These are phyloP conservation scores for Drosophila tanythrix DNA, from an alignment of 2,888 invertebrate species.

Conservation along the genomic window DNA sequence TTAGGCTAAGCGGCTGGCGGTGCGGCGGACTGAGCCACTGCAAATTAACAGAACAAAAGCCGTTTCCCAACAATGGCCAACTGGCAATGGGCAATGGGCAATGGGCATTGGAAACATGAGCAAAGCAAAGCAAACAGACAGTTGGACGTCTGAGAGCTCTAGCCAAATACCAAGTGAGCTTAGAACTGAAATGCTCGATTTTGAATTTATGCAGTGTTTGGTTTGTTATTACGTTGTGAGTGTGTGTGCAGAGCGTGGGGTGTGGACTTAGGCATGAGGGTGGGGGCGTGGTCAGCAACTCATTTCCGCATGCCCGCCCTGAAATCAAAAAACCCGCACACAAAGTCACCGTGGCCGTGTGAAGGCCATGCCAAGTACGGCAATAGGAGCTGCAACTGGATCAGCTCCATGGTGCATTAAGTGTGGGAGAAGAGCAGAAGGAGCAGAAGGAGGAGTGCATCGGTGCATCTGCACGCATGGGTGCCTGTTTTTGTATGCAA, in stretches of 20 bases:
- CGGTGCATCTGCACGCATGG: conserved; percentile 31
- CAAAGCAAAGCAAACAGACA: conserved; percentile 52
- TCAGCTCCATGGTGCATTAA: neutral
- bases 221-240: conserved; percentile 70
- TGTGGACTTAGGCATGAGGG: neutral
- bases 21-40: conserved; percentile 30
- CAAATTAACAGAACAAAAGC: conserved; percentile 77
- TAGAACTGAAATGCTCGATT: conserved; percentile 51
- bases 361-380: conserved; percentile 60
- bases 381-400: conserved; percentile 19
- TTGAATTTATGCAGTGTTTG: conserved; percentile 79
- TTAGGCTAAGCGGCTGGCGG: neutral
- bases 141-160: conserved; percentile 55
- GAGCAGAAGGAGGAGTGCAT: conserved; percentile 4
- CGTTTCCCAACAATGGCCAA: conserved; percentile 60
- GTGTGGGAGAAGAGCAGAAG: neutral
- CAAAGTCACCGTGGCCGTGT: conserved; percentile 69
- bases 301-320: conserved; percentile 59
- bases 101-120: conserved; percentile 41
- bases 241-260: neutral
- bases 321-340: conserved; percentile 70
- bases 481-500: conserved; percentile 7
- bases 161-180: conserved; percentile 71
- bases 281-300: conserved; percentile 44
- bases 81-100: conserved; percentile 33